Base-by-base conservation (phyloP, 2,888 invertebrate species). In the Hypomecis punctinalis region DNA sequence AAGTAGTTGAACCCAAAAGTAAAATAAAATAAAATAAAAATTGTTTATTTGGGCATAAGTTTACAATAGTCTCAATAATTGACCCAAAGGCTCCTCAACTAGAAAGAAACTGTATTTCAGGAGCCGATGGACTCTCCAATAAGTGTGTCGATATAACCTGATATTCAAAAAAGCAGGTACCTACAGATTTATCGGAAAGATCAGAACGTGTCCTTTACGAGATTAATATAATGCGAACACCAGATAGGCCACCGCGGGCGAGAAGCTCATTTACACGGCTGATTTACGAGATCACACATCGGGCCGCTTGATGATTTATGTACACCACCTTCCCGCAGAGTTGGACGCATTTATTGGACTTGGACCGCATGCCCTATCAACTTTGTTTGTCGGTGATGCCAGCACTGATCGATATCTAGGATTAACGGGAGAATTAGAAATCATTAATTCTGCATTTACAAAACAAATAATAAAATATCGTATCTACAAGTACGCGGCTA, bases 281-380 rank as follows among this genome's bases (percentile, higher is more conserved):
- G 91, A 92, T 91, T 90, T 91, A 92, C 90, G 87, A 85, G 90
- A 88, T 90, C 91, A 89, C 90, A 91, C 91, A 90, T 90, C 85
- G 86, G 84, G 83, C 76, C 89, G 88, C 90, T 91, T 86, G 87
- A 92, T 91, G 91, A 92, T 92, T 92, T 91, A 92, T 91, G 84
- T 84, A 77, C 83, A 85, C 86, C 91, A 89, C 88, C 89, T 86
- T 86, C 82, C 85, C 84, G 85, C 85, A 81, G 88, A 88, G 90
- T 86, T 89, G 84, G 88, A 86, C 89, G 86, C 89, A 89, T 91
- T 64, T 89, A 91, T 89, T 86, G 83, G 84, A 83, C 85, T 89
- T 86, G 83, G 84, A 83, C 84, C 87, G 81, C 85, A 84, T 85
- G 85, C 86, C 86, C 86, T 86, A 89, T 89, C 87, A 85, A 89